Base-by-base conservation (phyloP, 2,797 vertebrate species). In the Columba guinea region DNA sequence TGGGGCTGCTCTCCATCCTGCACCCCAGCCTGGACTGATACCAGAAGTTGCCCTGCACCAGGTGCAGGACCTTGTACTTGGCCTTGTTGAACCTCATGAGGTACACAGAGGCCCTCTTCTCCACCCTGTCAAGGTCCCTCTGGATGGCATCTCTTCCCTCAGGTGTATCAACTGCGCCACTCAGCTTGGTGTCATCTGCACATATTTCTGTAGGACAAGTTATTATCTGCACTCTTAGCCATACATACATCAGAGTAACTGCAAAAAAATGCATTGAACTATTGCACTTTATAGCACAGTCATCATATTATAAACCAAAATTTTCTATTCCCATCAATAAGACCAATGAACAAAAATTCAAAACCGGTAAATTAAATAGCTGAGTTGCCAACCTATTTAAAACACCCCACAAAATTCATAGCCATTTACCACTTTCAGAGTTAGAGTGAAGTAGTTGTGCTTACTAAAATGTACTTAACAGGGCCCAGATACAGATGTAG, bases 101-200 rank as follows among this genome's bases (percentile, higher is more conserved):
- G 5, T 18, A 60, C 21, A 23, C 19, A 13, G 0, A 2, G 6
- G 1, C 3, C 23, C 7, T 14, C 7, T 26, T 3, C 8, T 75
- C 16, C 8, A 41, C 7, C 15, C 8, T 53, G 16, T 23, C 17
- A 10, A 55, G 20, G 26, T 85, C 20, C 7, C 16, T 28, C 4
- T 41, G 18, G 26, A 24, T n/a, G 14, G 7, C 21, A 53, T 24
- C 27, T 3, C 2, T 4, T 56, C 14, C 27, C 21, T 46, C 46
- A 35, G 8, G 5, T 1, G 0, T 34, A 7, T 55, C 30, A 48
- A 2, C 13, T 5, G 3, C 18, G 11, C 2, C 18, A 35, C 21
- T 23, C 13, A 23, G 9, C 17, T 64, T 10, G 2, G 5, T 48
- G 27, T 26, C 19, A 30, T 11, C 10, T 59, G 35, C 14, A 73